Evolutionary conservation across 2,888 invertebrate genomes (phyloP), one percentile per base, ranked within the genome.

Genomic region (Lasioglossum oenotherae): DNA sequence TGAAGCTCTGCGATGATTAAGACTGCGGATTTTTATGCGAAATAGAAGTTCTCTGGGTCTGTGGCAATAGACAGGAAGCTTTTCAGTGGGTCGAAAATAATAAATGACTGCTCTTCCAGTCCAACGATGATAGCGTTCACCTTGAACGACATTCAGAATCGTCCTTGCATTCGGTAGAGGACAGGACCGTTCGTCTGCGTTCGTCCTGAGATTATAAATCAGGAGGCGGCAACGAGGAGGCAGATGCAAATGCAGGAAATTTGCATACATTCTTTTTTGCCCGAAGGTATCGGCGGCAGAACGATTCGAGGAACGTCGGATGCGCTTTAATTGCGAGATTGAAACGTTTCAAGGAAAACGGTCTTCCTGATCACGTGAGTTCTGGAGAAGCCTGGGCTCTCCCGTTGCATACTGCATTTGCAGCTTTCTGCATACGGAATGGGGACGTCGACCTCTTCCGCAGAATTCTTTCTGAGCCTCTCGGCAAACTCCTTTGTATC

Each of bases 221-320:
- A 27, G 12, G 44, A 44, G n/a, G 27, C 41, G 23, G 14, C 71
- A 41, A 31, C 60, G 41, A 71, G 12, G 10, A 41, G 44, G 27
- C n/a, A 72, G 41, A 44, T 38, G 44, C 71, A 44, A 44, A 72
- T 44, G 14, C 41, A 23, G 71, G 27, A 38, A 10, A 69, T 69
- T 69, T 69, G 35, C 35, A 38, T 38, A 35, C n/a, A 10, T 53
- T 23, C 53, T 41, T 38, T 35, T 19, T 12, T 4, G 38, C 38
- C 23, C 38, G 69, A n/a, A 38, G 35, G 23, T 38, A 31, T 67
- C 67, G 31, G 49, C 10, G 8, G 35, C 53, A 44, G 12, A 16
- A 64, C 23, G 69, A 77, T 80, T 80, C 76, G 46, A 76, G 49
- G 71, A 80, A 80, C 44, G n/a, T 64, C 74, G 77, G 81, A 72